Evolutionary conservation across 2,797 vertebrate species (phyloP).

Genomic region (Spea hammondii): DNA sequence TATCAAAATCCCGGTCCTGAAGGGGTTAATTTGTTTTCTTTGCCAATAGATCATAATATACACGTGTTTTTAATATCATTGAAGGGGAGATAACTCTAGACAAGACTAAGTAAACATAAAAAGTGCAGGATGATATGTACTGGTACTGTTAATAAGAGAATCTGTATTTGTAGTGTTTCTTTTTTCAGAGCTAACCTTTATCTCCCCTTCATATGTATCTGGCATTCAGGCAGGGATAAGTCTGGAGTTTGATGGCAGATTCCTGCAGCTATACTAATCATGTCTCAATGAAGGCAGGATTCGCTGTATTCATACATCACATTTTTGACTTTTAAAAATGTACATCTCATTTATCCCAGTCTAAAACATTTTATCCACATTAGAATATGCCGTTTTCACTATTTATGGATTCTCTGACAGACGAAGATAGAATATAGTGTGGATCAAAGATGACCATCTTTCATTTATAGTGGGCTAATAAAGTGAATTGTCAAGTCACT

Average conservation of each 20-base stretch:
- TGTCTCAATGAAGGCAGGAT: constrained; percentile 28
- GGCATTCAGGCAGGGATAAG: constrained; percentile 25
- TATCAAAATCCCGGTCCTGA: too few species aligned
- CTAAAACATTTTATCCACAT: not conserved
- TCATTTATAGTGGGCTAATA: not conserved
- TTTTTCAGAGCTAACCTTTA: not conserved
- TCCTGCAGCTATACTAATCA: constrained; percentile 16
- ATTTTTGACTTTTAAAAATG: not conserved
- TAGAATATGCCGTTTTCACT: not conserved
- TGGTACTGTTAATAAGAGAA: not conserved
- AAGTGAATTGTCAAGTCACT: too few species aligned
- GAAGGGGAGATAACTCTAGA: too few species aligned
- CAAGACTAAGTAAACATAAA: too few species aligned
- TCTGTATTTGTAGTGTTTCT: not conserved
- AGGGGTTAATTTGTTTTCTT: too few species aligned
- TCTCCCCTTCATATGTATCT: not conserved
- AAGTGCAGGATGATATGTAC: not conserved
- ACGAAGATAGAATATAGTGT: not conserved
- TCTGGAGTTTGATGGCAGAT: not conserved
- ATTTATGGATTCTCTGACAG: not conserved
- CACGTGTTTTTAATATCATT: too few species aligned
- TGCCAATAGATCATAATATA: too few species aligned
- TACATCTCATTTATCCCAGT: not conserved
- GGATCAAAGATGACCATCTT: not conserved
- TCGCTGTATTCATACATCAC: constrained; percentile 13